Evolutionary conservation across 2,113 vertebrate species (phyloP), one percentile per base, ranked within the genome.

Genomic region (Rutilus rutilus): DNA sequence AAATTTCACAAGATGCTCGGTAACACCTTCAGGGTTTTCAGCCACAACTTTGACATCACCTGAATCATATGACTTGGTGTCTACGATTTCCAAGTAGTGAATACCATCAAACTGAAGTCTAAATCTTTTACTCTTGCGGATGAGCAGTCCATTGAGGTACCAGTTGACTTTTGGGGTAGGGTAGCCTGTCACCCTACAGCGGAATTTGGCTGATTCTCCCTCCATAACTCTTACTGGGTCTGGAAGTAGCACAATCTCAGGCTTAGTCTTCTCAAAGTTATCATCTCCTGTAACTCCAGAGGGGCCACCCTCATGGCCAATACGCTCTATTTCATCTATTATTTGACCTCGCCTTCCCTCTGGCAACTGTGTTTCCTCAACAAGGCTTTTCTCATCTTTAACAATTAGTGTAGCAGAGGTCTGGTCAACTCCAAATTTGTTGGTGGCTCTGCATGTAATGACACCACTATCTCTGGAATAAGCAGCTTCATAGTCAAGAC

Each of bases 371-470:
- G 96, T 89, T 91, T 99, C 98, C 92, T 99, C 97, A 59, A 99
- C 98, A 30, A 99, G 97, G 33, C 98, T 97, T 90, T 99, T 99
- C 92, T 99, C 98, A 77, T 99, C 98, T 92, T 99, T 99, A 27
- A 99, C 98, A 0, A 99, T 96, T 47, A 99, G 92, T 3, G 98
- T 99, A 57, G 97, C 97, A 0, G 98, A 99, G 42, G 96, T 99
- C 65, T 99, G 98, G 86, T 99, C 98, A 39, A 95, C 95, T 87
- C 98, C 97, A 1, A 94, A 99, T 89, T 98, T 99, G 92, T 99
- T 99, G 27, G 96, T 96, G 21, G 97, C 97, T 90, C 97, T 96
- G 91, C 98, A 99, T 78, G 98, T 99, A 90, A 99, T 95, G 62
- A 99, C 95, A 5, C 98, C 98, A 14, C 97, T 99, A 78, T 99